These are phyloP conservation scores for Bettongia penicillata DNA, from an alignment of 2,113 vertebrate species.

Conservation along the genomic window DNA sequence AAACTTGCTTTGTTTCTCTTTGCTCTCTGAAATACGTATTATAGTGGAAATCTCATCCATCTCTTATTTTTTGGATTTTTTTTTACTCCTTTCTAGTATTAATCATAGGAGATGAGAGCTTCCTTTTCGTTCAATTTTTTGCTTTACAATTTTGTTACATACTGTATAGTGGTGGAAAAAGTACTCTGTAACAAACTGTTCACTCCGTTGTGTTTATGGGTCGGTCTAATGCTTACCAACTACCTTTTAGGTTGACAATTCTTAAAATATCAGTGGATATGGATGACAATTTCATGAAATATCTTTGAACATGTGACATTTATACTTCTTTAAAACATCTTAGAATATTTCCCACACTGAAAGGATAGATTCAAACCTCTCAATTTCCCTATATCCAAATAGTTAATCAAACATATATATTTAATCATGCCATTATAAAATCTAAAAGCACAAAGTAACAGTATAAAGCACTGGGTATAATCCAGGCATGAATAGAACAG, in stretches of 20 bases:
- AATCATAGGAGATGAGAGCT: conserved; percentile 46
- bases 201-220: conserved; percentile 41
- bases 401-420: conserved; percentile 46
- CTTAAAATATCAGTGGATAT: conserved; percentile 62
- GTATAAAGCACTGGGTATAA: conserved; percentile 47
- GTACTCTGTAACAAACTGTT: neutral
- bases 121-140: conserved; percentile 30
- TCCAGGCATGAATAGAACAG: conserved; percentile 33
- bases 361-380: conserved; percentile 54
- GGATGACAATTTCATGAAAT: conserved; percentile 53
- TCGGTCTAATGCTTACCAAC: conserved; percentile 44
- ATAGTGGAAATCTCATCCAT: conserved; percentile 39
- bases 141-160: conserved; percentile 32
- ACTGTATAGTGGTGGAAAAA: conserved; percentile 28
- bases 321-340: conserved; percentile 53
- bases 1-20: conserved; percentile 2
- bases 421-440: conserved; percentile 57
- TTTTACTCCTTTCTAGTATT: conserved; percentile 45
- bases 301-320: conserved; percentile 35
- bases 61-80: conserved; percentile 55
- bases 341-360: conserved; percentile 44
- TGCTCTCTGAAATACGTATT: conserved; percentile 37
- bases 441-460: conserved; percentile 52
- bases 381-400: conserved; percentile 59
- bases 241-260: conserved; percentile 52